Percentiles rank a stretch among this genome's conserved stretches.
phyloP scores from a whole-genome alignment of 2,113 vertebrate species.

The Aldabrachelys gigantea region DNA sequence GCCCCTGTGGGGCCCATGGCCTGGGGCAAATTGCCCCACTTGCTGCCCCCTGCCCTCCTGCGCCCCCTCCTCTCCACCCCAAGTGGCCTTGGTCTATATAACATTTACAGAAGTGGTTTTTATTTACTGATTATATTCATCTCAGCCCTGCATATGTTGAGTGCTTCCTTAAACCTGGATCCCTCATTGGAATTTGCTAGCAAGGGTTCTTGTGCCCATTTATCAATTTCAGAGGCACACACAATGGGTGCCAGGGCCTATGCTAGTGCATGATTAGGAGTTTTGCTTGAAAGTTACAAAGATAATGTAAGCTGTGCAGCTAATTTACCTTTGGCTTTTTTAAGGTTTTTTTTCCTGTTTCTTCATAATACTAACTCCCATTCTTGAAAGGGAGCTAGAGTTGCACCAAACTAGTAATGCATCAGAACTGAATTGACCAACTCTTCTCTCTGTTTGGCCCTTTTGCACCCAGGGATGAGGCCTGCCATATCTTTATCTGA shows the following conservation, averaged over 20 bases:
- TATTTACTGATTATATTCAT: not conserved
- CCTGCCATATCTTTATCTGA: not conserved
- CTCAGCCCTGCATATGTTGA: not conserved
- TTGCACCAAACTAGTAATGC: not conserved
- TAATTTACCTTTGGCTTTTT: not conserved
- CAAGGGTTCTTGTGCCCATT: fast-evolving
- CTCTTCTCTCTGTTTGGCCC: not conserved
- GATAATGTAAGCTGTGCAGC: not conserved
- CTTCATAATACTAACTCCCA: not conserved
- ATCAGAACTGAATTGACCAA: not conserved
- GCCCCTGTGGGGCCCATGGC: no score
- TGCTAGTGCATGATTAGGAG: not conserved
- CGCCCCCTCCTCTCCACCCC: no score
- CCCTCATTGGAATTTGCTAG: not conserved
- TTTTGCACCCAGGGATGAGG: not conserved
- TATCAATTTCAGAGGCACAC: not conserved
- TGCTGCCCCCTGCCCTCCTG: no score
- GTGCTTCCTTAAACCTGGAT: not conserved
- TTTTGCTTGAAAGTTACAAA: fast-evolving
- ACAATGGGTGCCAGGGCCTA: fast-evolving
- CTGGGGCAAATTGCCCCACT: no score
- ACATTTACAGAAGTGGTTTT: not conserved
- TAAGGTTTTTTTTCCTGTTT: not conserved
- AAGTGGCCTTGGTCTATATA: not conserved
- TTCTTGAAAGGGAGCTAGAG: not conserved